phyloP scores from a whole-genome alignment of 2,888 invertebrate species.

The Sinopyrophorus schimmeli region DNA sequence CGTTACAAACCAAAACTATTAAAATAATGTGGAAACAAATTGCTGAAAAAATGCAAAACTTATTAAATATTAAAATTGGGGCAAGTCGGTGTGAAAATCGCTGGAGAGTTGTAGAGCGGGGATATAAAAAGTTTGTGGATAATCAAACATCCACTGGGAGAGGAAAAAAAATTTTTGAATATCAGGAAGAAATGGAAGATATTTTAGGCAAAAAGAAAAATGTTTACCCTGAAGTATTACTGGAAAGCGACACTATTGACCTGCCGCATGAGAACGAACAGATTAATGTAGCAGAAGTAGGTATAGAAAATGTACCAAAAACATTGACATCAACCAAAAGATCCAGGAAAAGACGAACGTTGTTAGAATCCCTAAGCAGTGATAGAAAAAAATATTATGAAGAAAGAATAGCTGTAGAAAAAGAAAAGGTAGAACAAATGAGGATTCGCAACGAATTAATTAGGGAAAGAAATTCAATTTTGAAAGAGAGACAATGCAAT shows the following conservation, averaged over 20 bases:
- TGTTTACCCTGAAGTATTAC: not conserved
- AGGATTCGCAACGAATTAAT: constrained; percentile 1
- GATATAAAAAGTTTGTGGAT: constrained; percentile 11
- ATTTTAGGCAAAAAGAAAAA: constrained; percentile 14
- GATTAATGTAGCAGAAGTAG: not conserved
- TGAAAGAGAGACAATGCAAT: no score
- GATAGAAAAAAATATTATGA: constrained; percentile 3
- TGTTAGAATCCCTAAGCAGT: not conserved
- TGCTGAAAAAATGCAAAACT: constrained; percentile 6
- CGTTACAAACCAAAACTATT: constrained; percentile 12
- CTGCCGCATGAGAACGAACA: no score
- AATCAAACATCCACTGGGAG: constrained; percentile 7
- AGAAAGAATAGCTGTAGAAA: constrained; percentile 1
- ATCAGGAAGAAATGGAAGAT: constrained; percentile 10
- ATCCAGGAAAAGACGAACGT: not conserved
- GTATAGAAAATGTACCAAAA: not conserved
- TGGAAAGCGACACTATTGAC: not conserved
- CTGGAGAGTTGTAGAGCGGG: constrained; percentile 11
- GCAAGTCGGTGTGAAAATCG: constrained; percentile 7
- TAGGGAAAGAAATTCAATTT: constrained; percentile 5
- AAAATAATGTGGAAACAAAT: constrained; percentile 13
- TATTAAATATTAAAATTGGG: not conserved
- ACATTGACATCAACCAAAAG: not conserved
- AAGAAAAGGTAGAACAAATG: constrained; percentile 1
- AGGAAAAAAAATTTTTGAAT: constrained; percentile 12